Conservation (phyloP, 1,140 invertebrate genomes). For the Hypothenemus hampei region DNA sequence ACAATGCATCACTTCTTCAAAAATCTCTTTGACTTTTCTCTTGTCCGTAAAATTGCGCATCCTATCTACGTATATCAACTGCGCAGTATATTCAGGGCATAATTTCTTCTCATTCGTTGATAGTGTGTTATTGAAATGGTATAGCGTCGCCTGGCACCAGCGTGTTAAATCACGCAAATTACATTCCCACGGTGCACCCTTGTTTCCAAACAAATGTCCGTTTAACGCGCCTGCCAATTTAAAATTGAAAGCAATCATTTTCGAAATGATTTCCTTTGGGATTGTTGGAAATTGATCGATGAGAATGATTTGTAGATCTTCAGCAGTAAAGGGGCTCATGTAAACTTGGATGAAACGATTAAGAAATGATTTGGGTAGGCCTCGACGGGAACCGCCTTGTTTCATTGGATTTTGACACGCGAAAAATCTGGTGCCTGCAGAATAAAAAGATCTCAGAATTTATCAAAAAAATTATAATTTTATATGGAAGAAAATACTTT, state of each 20-base stretch:
- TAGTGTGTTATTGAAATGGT: constrained; percentile 24
- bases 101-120: constrained; percentile 10
- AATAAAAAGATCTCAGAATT: background rate
- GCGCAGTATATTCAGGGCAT: constrained; percentile 47
- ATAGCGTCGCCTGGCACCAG: constrained; percentile 72
- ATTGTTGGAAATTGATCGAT: constrained; percentile 53
- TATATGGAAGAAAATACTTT: constrained; percentile 42
- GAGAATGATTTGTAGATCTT: constrained; percentile 68
- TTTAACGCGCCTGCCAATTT: constrained; percentile 62
- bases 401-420: constrained; percentile 97
- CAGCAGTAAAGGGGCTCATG: constrained; percentile 69
- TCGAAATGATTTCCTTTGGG: constrained; percentile 53
- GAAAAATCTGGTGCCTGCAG: constrained; percentile 76
- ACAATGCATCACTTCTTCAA: constrained; percentile 53
- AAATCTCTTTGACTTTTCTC: constrained; percentile 56
- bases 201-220: constrained; percentile 61
- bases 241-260: constrained; percentile 80
- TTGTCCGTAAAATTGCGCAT: constrained; percentile 74
- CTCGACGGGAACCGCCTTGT: constrained; percentile 92
- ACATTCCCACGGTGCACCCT: constrained; percentile 91
- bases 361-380: constrained; percentile 93
- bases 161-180: constrained; percentile 92
- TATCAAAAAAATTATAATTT: background rate
- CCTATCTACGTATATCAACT: constrained; percentile 74
- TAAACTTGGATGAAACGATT: constrained; percentile 98